Base-by-base conservation (phyloP, 2,888 invertebrate genomes). In the Cerastis leucographa region DNA sequence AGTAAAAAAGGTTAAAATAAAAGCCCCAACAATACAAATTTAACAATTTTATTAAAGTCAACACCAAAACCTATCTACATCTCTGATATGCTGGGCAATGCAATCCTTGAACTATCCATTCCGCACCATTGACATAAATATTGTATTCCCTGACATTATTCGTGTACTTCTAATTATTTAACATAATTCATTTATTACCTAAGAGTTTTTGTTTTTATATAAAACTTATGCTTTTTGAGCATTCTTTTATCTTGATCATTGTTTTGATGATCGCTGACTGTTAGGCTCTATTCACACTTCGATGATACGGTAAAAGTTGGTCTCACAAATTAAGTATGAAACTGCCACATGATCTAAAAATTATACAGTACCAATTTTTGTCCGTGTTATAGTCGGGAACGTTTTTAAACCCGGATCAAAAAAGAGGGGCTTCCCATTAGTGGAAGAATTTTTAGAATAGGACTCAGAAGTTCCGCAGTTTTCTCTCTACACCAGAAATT, bases 1-100 rank as follows among this genome's bases (percentile, higher is more conserved):
- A 19, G 44, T 1, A 35, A 9, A 54, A 35, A 12, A n/a, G 62
- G 65, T 19, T 67, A 29, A 86, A 90, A 89, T 87, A 84, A 88
- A 90, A 92, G 75, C 54, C 67, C 68, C 64, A 22, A n/a, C n/a
- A 46, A 75, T 94, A 95, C 91, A 95, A 96, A 96, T 96, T 96
- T 96, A 96, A 96, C 96, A 96, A 95, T 95, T 95, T 95, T 94
- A 94, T 93, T 94, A 91, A 93, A 93, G 93, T 95, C 93, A 95
- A 94, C 95, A 94, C 95, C 94, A 94, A 93, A 94, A 91, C 94
- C 94, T 95, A 95, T 94, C 94, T 94, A 96, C 94, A 93, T 92
- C 90, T 89, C 88, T 96, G 96, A 96, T 96, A 96, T 96, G 96
- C 93, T 92, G 91, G 85, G 93, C 92, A 93, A 93, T 91, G 92